phyloP scores from a whole-genome alignment of 2,113 vertebrate species.

The Cyanoramphus novaezelandiae region DNA sequence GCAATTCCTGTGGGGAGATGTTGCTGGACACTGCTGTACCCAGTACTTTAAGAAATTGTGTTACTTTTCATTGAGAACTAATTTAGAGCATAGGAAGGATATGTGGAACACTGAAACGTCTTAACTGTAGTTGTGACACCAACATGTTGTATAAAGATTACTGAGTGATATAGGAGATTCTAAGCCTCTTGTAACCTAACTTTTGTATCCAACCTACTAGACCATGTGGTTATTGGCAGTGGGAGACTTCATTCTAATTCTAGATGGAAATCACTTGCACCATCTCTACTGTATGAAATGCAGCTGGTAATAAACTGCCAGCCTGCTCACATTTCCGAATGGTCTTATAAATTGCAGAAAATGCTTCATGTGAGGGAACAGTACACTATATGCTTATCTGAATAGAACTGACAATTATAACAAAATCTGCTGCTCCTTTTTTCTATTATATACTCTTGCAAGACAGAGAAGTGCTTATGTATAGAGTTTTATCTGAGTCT shows the following conservation, averaged over 20 bases:
- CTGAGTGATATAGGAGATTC: background rate
- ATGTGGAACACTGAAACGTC: background rate
- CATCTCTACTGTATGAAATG: background rate
- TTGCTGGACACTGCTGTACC: background rate
- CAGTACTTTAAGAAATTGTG: background rate
- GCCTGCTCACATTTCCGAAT: constrained; percentile 39
- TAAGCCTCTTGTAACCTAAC: background rate
- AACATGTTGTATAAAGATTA: background rate
- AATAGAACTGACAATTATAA: constrained; percentile 44
- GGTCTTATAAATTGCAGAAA: constrained; percentile 33
- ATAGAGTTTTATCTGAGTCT: constrained; percentile 47
- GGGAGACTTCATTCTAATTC: background rate
- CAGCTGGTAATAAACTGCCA: constrained; percentile 43
- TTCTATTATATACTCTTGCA: constrained; percentile 5
- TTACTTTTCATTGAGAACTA: background rate
- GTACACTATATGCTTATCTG: constrained; percentile 3
- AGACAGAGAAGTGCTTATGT: constrained; percentile 52
- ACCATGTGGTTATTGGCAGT: background rate
- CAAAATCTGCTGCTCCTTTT: constrained; percentile 36
- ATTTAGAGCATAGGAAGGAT: background rate
- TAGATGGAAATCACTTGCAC: constrained; percentile 10
- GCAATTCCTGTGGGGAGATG: background rate
- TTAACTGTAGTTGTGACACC: background rate
- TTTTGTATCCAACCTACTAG: background rate
- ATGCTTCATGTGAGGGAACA: background rate